Evolutionary conservation across 1,140 invertebrate species (phyloP).

Genomic region (Ceratosolen solmsi): DNA sequence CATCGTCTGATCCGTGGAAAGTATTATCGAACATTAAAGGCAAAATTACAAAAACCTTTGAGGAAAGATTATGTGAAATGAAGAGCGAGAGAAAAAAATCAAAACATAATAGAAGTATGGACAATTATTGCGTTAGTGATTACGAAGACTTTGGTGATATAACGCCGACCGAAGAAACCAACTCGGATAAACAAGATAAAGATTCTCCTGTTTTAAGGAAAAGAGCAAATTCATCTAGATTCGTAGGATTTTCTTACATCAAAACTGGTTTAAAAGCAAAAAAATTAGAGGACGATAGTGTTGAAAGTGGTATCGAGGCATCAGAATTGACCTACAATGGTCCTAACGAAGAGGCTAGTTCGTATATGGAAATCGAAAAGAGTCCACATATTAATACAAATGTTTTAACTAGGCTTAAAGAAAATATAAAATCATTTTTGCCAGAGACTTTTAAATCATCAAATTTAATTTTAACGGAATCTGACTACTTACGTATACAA

Average conservation of each 20-base stretch:
- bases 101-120: constrained; percentile 66
- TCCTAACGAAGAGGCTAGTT: constrained; percentile 65
- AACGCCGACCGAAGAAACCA: constrained; percentile 64
- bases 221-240: constrained; percentile 59
- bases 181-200: constrained; percentile 60
- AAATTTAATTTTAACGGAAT: constrained; percentile 42
- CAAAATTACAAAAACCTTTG: constrained; percentile 79
- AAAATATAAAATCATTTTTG: constrained; percentile 46
- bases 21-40: constrained; percentile 75
- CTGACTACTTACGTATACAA: constrained; percentile 52
- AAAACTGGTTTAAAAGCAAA: constrained; percentile 69
- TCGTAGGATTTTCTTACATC: constrained; percentile 65
- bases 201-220: constrained; percentile 54
- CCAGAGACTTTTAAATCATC: constrained; percentile 23
- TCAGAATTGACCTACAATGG: constrained; percentile 69
- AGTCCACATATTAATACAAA: background rate
- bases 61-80: constrained; percentile 77
- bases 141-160: constrained; percentile 73
- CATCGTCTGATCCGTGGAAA: constrained; percentile 75
- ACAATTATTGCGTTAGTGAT: constrained; percentile 77
- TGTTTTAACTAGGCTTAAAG: constrained; percentile 20
- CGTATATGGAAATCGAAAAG: background rate
- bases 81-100: constrained; percentile 71
- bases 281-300: constrained; percentile 67
- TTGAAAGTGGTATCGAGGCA: constrained; percentile 76